Percentiles rank a stretch among this genome's conserved stretches.
phyloP scores from a whole-genome alignment of 2,113 vertebrate genomes.

The Gavialis gangeticus region DNA sequence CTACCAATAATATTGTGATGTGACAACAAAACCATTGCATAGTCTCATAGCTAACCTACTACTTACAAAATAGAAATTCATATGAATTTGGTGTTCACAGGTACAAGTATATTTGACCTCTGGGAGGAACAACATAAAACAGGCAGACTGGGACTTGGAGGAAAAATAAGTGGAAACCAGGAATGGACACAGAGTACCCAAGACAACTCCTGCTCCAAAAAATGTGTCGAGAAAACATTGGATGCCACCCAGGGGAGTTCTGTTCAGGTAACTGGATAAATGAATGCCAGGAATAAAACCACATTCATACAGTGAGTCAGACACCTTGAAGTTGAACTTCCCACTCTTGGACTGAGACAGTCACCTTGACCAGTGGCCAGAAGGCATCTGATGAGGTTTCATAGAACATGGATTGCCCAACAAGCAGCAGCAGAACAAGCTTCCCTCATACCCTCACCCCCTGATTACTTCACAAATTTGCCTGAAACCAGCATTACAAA shows the following conservation, averaged over 20 bases:
- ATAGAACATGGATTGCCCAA: neutral
- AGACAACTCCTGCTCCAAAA: neutral
- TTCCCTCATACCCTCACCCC: neutral
- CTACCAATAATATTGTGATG: neutral
- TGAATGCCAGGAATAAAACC: rapidly evolving
- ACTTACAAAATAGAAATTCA: neutral
- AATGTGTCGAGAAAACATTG: neutral
- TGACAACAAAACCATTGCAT: neutral
- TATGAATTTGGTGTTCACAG: neutral
- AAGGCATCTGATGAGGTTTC: neutral
- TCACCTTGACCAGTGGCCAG: neutral
- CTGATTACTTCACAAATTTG: neutral
- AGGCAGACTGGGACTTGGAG: rapidly evolving
- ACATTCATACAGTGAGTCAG: neutral
- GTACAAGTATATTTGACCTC: neutral
- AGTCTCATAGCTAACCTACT: neutral
- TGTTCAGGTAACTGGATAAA: neutral
- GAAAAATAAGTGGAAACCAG: neutral
- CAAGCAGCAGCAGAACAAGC: neutral
- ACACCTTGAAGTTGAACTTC: neutral
- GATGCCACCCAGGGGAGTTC: neutral
- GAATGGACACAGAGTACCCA: neutral
- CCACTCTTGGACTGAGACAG: neutral
- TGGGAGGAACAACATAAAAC: neutral
- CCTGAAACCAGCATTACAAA: neutral